Base-by-base conservation (phyloP, 2,888 invertebrate genomes). In the Ophion obscuratus region DNA sequence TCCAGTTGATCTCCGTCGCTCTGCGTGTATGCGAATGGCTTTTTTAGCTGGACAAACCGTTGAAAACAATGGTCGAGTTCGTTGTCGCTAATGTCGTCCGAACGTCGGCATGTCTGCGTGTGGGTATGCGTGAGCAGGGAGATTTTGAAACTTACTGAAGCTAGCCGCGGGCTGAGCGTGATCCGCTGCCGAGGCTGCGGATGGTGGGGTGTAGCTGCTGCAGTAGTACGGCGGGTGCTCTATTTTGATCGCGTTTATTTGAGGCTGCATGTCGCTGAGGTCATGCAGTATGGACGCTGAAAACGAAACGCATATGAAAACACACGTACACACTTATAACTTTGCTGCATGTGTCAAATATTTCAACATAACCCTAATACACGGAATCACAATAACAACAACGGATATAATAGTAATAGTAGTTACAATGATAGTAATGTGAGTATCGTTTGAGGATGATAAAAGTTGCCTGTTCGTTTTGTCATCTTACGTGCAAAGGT, bases 231-330 rank as follows among this genome's bases (percentile, higher is more conserved):
- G 96, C 89, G 97, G 96, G 94, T 97, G 97, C 95, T 98, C 97
- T 94, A 97, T 96, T 95, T 97, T 97, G 93, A 97, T 97, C 92
- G 96, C 96, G 94, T 96, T 97, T 93, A 96, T 96, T 95, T 97
- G 90, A 95, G 96, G 92, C 95, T 96, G 94, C 94, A 97, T 96
- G 91, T 97, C 97, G 87, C 96, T 97, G 88, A 97, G 96, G 95
- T 98, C 98, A 95, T 98, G 98, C 94, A 99, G 97, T 94, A 99
- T 99, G 93, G 99, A 99, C 90, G 98, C 99, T 99, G 96, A 91
- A 81, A 96, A 96, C 93, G 94, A 92, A 91, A 93, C 92, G 92
- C 91, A 93, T 89, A 87, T 81, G 87, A 88, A 88, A 80, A 77
- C 86, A 83, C 85, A 77, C 83, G 70, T 74, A 77, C 77, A 81